A percentile compares a stretch with the other conserved stretches of the same genome.
These are phyloP conservation scores for Myotis myotis DNA, from an alignment of 2,797 vertebrate genomes.

Conservation along the genomic window DNA sequence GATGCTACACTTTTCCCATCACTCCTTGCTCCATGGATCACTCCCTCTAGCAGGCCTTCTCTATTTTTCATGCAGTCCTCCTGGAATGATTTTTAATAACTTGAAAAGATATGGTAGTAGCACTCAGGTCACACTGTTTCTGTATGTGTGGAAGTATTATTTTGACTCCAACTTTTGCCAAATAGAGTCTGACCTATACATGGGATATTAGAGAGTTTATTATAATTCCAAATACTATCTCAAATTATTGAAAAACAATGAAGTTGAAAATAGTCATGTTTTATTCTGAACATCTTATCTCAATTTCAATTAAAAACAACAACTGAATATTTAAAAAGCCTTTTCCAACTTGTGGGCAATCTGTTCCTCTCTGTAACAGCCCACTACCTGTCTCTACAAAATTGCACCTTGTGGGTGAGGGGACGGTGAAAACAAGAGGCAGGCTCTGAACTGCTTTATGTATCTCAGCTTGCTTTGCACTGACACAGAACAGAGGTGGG, in stretches of 20 bases:
- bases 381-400: constrained; percentile 73
- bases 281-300: constrained; percentile 13
- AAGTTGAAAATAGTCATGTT: constrained; percentile 29
- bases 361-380: constrained; percentile 68
- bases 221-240: not conserved
- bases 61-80: not conserved
- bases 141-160: not conserved
- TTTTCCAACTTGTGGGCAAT: not conserved
- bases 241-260: not conserved
- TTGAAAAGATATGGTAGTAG: not conserved
- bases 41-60: not conserved
- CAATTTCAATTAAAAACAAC: constrained; percentile 38
- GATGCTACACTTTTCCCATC: not conserved
- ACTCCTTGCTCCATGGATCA: not conserved
- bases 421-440: constrained; percentile 70
- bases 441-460: constrained; percentile 69
- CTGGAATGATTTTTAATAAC: not conserved
- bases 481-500: constrained; percentile 40
- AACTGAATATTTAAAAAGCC: not conserved
- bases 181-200: not conserved
- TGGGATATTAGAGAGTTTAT: not conserved
- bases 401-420: constrained; percentile 69
- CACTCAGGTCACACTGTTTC: not conserved
- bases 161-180: not conserved
- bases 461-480: constrained; percentile 67